Conservation (phyloP, 2,113 vertebrate genomes). For the Echinops telfairi region DNA sequence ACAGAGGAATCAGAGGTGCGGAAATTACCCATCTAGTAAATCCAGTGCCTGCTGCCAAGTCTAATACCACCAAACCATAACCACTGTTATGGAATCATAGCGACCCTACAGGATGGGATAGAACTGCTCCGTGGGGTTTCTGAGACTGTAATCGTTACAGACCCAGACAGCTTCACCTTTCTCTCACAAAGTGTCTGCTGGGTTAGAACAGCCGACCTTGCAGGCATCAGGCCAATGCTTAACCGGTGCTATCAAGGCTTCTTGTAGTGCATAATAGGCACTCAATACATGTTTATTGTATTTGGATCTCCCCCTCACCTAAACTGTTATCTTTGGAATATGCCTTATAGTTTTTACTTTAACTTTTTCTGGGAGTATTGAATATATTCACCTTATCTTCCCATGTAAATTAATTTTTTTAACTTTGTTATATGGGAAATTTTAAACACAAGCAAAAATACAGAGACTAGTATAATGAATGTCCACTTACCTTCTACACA, state of each 20-base stretch:
- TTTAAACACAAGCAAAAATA: slow-evolving; percentile 20
- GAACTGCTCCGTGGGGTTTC: no score
- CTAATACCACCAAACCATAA: no score
- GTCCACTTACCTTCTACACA: background rate
- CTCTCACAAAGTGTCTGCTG: no score
- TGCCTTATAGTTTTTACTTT: slow-evolving; percentile 24
- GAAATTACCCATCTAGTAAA: background rate
- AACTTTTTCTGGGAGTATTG: slow-evolving; percentile 52
- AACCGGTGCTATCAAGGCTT: no score
- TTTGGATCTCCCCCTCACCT: background rate
- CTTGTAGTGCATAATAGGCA: no score
- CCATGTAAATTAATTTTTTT: slow-evolving; percentile 48
- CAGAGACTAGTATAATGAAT: background rate
- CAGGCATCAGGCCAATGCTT: no score
- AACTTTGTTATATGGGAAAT: slow-evolving; percentile 26
- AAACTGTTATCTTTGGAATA: background rate
- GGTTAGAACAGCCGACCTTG: no score
- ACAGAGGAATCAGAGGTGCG: background rate
- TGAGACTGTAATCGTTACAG: no score
- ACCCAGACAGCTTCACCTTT: no score
- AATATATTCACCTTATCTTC: slow-evolving; percentile 45
- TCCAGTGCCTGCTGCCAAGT: background rate
- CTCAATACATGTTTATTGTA: background rate
- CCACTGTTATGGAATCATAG: no score
- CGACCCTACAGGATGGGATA: no score